These are phyloP conservation scores for Homarus gammarus DNA, from an alignment of 2,888 invertebrate genomes.

Conservation along the genomic window DNA sequence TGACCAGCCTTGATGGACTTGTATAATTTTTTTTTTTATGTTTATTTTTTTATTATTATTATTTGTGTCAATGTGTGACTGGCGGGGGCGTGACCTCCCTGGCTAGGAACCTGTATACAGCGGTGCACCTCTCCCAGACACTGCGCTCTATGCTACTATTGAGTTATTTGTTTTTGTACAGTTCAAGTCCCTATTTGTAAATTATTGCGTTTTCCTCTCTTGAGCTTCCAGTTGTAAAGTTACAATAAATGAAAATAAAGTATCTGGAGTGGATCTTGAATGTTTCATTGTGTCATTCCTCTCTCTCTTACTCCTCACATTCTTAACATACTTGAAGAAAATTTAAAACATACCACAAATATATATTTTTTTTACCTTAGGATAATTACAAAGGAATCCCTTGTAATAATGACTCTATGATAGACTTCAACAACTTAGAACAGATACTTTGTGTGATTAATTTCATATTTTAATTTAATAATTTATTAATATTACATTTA, in stretches of 20 bases:
- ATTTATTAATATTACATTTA: too few relatives aligned
- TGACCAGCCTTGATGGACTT: constrained; percentile 60
- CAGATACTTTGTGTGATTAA: too few relatives aligned
- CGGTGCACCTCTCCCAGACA: constrained; percentile 25
- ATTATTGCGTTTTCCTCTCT: constrained; percentile 75
- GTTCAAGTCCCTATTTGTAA: constrained; percentile 72
- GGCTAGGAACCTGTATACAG: constrained; percentile 56
- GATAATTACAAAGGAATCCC: too few relatives aligned
- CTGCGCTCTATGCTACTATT: constrained; percentile 60
- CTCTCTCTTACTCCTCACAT: too few relatives aligned
- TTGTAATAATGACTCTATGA: too few relatives aligned
- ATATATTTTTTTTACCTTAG: too few relatives aligned
- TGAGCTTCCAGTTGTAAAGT: constrained; percentile 75
- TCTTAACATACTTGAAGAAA: too few relatives aligned
- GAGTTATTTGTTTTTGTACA: constrained; percentile 70
- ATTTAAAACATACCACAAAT: too few relatives aligned
- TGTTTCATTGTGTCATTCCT: neutral
- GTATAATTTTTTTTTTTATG: constrained; percentile 29
- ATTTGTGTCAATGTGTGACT: constrained; percentile 64
- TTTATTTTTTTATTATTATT: constrained; percentile 38
- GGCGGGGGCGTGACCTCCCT: constrained; percentile 22
- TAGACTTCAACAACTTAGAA: too few relatives aligned
- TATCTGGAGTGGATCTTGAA: constrained; percentile 67
- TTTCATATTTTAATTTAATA: too few relatives aligned
- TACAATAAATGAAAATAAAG: constrained; percentile 74